Percentiles rank a stretch among this genome's conserved stretches.
Conservation (phyloP, 2,113 vertebrate genomes). For the Nicator chloris region DNA sequence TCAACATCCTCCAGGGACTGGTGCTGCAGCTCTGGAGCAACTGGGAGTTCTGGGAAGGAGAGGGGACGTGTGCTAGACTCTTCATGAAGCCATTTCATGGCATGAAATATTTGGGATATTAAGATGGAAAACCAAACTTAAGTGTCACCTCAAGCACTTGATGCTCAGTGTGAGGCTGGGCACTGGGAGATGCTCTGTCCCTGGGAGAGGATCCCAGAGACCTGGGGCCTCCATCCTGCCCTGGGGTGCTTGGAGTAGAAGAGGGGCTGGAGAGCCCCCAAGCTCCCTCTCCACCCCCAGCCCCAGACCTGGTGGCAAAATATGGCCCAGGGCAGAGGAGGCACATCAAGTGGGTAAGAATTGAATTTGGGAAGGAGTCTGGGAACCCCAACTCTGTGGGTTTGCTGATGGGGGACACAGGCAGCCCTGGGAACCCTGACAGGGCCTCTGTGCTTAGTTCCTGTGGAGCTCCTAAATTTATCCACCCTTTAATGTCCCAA, state of each 20-base stretch:
- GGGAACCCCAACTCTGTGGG: accelerated
- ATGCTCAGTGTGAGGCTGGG: background rate
- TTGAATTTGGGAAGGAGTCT: background rate
- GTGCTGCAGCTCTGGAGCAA: background rate
- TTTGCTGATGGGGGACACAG: background rate
- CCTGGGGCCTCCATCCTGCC: background rate
- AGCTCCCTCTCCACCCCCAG: background rate
- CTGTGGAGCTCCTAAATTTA: background rate
- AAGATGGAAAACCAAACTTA: background rate
- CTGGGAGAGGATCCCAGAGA: background rate
- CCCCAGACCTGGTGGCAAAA: background rate
- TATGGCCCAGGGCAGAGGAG: background rate
- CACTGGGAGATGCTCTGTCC: background rate
- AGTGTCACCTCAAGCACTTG: background rate
- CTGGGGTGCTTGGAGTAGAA: background rate
- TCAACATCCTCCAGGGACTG: background rate
- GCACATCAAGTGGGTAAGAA: accelerated
- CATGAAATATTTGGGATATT: background rate
- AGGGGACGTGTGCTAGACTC: background rate
- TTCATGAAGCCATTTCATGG: background rate
- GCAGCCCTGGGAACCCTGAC: background rate
- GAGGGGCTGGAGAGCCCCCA: background rate
- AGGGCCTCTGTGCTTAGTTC: background rate
- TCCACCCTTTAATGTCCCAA: background rate
- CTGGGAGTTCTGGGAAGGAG: background rate